A percentile compares a stretch with the other conserved stretches of the same genome.
Conservation (phyloP, 1,140 invertebrate genomes). For the Procambarus virginalis region DNA sequence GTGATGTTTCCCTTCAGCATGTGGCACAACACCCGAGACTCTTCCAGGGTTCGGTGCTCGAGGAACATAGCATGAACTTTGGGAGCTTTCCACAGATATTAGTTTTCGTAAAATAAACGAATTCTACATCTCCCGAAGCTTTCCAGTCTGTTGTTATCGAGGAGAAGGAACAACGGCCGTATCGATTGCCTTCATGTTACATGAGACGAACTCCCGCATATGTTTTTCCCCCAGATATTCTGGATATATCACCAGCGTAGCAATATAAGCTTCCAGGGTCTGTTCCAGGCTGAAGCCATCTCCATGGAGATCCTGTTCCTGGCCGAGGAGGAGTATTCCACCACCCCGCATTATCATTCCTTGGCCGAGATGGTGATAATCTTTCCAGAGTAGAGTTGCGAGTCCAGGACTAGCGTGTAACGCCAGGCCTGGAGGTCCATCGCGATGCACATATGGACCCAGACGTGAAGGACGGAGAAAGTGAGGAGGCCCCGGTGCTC, state of each 20-base stretch:
- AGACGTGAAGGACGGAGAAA: slow-evolving; percentile 15
- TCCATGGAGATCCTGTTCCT: slow-evolving; percentile 62
- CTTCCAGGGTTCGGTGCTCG: slow-evolving; percentile 48
- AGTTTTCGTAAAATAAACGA: background rate
- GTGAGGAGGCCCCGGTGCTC: background rate
- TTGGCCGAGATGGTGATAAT: background rate
- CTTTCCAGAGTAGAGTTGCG: slow-evolving; percentile 15
- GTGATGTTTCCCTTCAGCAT: slow-evolving; percentile 61
- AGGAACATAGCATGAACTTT: slow-evolving; percentile 54
- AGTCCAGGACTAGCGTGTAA: slow-evolving; percentile 34
- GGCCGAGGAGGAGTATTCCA: slow-evolving; percentile 61
- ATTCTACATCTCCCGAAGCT: slow-evolving; percentile 24
- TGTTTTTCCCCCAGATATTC: slow-evolving; percentile 13
- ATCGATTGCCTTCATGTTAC: background rate
- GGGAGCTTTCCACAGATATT: slow-evolving; percentile 26
- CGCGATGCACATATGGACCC: slow-evolving; percentile 58
- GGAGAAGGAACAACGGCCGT: slow-evolving; percentile 42
- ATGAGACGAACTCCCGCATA: slow-evolving; percentile 47
- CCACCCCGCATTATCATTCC: slow-evolving; percentile 43
- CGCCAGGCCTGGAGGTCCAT: slow-evolving; percentile 39
- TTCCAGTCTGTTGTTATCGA: slow-evolving; percentile 40
- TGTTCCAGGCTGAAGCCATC: slow-evolving; percentile 57
- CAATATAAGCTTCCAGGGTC: slow-evolving; percentile 57
- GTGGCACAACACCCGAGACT: slow-evolving; percentile 51
- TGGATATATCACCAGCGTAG: slow-evolving; percentile 37